Evolutionary conservation across 2,888 invertebrate genomes (phyloP).

Genomic region (Standfussiana lucernea): DNA sequence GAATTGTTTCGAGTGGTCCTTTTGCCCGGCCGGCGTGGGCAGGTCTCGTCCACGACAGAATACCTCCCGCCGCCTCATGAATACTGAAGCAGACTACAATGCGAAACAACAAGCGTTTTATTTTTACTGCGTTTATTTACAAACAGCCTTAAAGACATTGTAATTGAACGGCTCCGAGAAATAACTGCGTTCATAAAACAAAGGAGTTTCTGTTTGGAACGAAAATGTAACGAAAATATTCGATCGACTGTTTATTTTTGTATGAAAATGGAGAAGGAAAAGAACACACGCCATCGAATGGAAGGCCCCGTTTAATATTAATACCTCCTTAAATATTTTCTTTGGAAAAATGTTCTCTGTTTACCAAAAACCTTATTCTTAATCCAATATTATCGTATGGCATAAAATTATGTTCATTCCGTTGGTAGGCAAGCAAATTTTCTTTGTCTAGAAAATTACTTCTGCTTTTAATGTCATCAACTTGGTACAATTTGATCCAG

Average conservation of each 20-base stretch:
- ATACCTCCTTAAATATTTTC: conserved; percentile 24
- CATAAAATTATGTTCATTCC: neutral
- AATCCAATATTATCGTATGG: conserved; percentile 7
- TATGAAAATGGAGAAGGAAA: conserved; percentile 28
- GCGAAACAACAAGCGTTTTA: conserved; percentile 51
- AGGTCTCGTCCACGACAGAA: neutral
- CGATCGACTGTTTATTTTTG: conserved; percentile 43
- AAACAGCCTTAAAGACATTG: conserved; percentile 53
- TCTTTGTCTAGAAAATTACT: neutral
- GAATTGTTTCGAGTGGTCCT: conserved; percentile 10
- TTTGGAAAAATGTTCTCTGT: neutral
- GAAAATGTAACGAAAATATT: conserved; percentile 56
- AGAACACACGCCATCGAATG: conserved; percentile 10
- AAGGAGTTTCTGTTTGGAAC: conserved; percentile 32
- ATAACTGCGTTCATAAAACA: conserved; percentile 51
- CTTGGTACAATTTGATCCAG: neutral
- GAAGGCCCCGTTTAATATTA: conserved; percentile 20
- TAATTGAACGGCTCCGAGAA: conserved; percentile 52
- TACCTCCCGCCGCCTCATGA: conserved; percentile 40
- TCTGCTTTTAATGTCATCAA: neutral
- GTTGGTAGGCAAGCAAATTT: neutral
- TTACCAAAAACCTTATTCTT: conserved; percentile 21
- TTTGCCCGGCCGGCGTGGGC: neutral
- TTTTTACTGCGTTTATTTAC: conserved; percentile 55
- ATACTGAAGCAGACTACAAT: conserved; percentile 51